These are phyloP conservation scores for Dasypogon diadema DNA, from an alignment of 2,888 invertebrate species.

Conservation along the genomic window DNA sequence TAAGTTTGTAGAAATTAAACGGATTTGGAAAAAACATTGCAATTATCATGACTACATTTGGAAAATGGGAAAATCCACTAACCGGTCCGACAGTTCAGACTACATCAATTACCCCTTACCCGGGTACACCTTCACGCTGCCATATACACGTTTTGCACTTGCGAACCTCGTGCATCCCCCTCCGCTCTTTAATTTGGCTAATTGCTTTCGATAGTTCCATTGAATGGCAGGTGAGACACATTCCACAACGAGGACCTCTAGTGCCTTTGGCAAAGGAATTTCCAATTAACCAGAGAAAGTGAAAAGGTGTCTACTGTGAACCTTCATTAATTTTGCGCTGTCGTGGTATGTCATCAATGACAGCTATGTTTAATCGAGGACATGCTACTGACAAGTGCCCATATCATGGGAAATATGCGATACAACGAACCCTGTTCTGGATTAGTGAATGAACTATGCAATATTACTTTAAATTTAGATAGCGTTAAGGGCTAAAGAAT, in stretches of 20 bases:
- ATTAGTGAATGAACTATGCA: conserved; percentile 4
- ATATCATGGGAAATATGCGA: conserved; percentile 27
- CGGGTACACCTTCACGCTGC: neutral
- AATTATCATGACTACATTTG: conserved; percentile 33
- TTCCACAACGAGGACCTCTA: conserved; percentile 17
- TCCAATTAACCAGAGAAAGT: conserved; percentile 45
- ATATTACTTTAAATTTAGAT: neutral
- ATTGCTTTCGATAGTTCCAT: conserved; percentile 46
- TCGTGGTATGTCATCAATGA: conserved; percentile 26
- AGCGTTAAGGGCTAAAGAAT: neutral
- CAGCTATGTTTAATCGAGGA: conserved; percentile 41
- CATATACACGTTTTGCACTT: neutral
- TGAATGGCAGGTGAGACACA: conserved; percentile 42
- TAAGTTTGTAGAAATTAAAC: conserved; percentile 5
- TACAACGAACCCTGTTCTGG: neutral
- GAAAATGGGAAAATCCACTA: neutral
- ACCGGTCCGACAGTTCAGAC: neutral
- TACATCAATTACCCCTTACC: conserved; percentile 4
- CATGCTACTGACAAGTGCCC: conserved; percentile 8
- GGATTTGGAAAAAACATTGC: conserved; percentile 6
- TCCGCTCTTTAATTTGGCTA: conserved; percentile 47
- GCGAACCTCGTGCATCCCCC: conserved; percentile 3
- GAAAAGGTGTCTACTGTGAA: conserved; percentile 48
- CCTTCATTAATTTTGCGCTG: conserved; percentile 46
- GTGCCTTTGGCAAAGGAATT: conserved; percentile 34